Conservation (phyloP, 2,113 vertebrate species). For the Clarias magur region DNA sequence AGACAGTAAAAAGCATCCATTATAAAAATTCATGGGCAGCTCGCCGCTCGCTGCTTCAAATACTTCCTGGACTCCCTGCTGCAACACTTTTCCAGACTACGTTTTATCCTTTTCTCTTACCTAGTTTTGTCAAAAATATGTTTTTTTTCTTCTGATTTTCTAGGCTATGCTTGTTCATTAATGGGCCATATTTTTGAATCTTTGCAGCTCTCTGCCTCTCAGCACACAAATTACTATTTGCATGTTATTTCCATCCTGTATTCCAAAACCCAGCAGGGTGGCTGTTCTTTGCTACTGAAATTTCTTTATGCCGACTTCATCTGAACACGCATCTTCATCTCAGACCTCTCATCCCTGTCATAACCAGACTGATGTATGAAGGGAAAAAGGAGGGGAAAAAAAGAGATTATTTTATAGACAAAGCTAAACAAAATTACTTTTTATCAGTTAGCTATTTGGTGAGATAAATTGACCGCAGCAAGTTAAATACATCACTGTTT, state of each 20-base stretch:
- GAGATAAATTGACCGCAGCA: slow-evolving; percentile 54
- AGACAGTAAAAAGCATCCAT: slow-evolving; percentile 75
- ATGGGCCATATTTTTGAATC: neutral
- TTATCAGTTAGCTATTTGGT: slow-evolving; percentile 56
- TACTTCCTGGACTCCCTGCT: slow-evolving; percentile 51
- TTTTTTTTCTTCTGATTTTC: slow-evolving; percentile 12
- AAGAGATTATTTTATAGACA: slow-evolving; percentile 46
- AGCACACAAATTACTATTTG: neutral
- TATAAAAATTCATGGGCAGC: slow-evolving; percentile 72
- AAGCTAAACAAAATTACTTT: slow-evolving; percentile 50
- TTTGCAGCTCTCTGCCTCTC: neutral
- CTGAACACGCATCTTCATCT: slow-evolving; percentile 44
- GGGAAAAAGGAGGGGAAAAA: neutral
- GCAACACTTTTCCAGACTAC: slow-evolving; percentile 60
- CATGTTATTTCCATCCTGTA: neutral
- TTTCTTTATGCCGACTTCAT: slow-evolving; percentile 43
- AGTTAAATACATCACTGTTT: slow-evolving; percentile 47
- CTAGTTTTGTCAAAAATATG: slow-evolving; percentile 40
- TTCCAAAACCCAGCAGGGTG: neutral
- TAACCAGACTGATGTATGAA: slow-evolving; percentile 49
- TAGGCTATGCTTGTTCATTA: neutral
- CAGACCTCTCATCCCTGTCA: slow-evolving; percentile 42
- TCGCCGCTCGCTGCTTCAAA: slow-evolving; percentile 66
- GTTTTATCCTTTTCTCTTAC: slow-evolving; percentile 58
- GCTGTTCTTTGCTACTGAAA: slow-evolving; percentile 19